These are phyloP conservation scores for Myotis planiceps DNA, from an alignment of 2,797 vertebrate species.

Conservation along the genomic window DNA sequence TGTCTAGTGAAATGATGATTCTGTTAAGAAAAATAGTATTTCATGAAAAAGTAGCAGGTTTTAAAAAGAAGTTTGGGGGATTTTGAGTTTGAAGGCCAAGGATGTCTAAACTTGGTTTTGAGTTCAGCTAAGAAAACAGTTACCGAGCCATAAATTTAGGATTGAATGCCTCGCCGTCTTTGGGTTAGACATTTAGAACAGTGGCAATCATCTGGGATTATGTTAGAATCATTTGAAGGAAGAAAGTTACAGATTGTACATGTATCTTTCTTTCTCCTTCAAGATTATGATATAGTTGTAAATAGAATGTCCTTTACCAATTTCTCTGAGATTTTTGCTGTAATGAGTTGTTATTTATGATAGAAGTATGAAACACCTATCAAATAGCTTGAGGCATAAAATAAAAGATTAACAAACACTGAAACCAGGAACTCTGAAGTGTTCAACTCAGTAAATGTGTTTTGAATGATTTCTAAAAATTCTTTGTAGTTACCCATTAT, in stretches of 20 bases:
- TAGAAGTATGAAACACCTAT: background rate
- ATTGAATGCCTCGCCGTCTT: background rate
- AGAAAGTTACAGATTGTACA: background rate
- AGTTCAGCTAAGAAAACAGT: background rate
- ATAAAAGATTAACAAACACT: background rate
- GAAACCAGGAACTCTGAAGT: background rate
- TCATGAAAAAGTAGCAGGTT: background rate
- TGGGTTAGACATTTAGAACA: background rate
- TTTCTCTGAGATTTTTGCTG: background rate
- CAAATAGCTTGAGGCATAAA: background rate
- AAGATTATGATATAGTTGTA: background rate
- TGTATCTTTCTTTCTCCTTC: background rate
- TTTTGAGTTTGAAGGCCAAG: background rate
- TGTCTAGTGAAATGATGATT: background rate
- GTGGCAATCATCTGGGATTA: background rate
- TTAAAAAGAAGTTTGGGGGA: background rate
- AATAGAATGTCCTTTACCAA: background rate
- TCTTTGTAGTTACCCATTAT: background rate
- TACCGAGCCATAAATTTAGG: background rate
- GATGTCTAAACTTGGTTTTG: background rate
- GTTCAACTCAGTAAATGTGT: background rate
- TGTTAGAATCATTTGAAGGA: background rate
- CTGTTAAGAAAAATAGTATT: background rate
- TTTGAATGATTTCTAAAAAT: background rate
- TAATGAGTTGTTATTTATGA: background rate